A percentile compares a stretch with the other conserved stretches of the same genome.
phyloP scores from a whole-genome alignment of 1,140 invertebrate species.

The Copidosoma floridanum region DNA sequence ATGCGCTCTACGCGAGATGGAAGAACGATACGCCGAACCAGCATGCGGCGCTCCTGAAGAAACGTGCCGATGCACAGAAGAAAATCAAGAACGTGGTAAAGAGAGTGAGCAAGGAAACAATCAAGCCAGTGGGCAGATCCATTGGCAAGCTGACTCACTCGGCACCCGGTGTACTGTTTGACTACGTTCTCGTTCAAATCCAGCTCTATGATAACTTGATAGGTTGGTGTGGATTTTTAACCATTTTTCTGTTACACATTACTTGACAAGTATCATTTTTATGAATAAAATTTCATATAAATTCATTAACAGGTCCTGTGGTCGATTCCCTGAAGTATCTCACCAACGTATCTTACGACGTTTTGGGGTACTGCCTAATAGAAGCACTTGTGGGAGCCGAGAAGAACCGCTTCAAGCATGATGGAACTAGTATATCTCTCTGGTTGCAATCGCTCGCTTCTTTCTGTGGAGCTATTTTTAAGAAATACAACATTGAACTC shows the following conservation, averaged over 20 bases:
- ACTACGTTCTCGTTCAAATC: constrained; percentile 91
- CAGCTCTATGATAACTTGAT: constrained; percentile 98
- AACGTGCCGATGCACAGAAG: constrained; percentile 82
- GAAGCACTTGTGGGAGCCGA: constrained; percentile 82
- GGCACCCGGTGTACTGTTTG: constrained; percentile 91
- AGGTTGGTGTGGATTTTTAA: no score
- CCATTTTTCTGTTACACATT: neutral
- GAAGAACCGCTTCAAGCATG: constrained; percentile 78
- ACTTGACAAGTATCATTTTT: neutral
- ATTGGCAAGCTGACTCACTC: constrained; percentile 97
- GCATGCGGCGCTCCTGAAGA: constrained; percentile 80
- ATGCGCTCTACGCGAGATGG: constrained; percentile 91
- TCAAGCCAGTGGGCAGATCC: constrained; percentile 91
- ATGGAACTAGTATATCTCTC: constrained; percentile 89
- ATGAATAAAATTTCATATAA: no score
- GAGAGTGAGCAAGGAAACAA: constrained; percentile 96
- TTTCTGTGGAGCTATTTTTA: constrained; percentile 93
- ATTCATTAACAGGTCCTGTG: constrained; percentile 71
- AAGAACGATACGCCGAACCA: constrained; percentile 83
- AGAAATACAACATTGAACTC: constrained; percentile 96
- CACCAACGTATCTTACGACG: constrained; percentile 93
- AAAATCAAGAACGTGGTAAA: constrained; percentile 97
- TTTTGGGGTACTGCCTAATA: constrained; percentile 92
- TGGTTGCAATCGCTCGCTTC: constrained; percentile 94
- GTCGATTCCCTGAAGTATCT: constrained; percentile 98